A percentile compares a stretch with the other conserved stretches of the same genome.
phyloP scores from a whole-genome alignment of 2,888 invertebrate species.

The Muschampia staudingeri region DNA sequence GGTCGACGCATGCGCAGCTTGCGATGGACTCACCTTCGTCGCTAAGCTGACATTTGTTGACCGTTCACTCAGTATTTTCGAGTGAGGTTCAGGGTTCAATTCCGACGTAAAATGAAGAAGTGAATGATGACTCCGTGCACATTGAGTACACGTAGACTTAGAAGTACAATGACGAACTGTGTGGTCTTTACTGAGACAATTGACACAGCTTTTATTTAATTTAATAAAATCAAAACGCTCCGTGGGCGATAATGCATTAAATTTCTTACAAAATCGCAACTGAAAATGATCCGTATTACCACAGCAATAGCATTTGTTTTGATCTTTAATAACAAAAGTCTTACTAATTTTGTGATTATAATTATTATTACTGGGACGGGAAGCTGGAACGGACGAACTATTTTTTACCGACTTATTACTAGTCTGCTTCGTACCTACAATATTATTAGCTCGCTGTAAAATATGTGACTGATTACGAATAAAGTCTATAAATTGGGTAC shows the following conservation, averaged over 20 bases:
- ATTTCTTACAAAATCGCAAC: conserved; percentile 30
- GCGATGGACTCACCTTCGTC: conserved; percentile 9
- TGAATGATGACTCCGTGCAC: conserved; percentile 20
- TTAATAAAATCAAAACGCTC: conserved; percentile 28
- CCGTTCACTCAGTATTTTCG: not conserved
- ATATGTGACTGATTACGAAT: conserved; percentile 32
- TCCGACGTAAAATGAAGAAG: conserved; percentile 26
- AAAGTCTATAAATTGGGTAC: conserved; percentile 19
- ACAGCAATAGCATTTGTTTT: conserved; percentile 25
- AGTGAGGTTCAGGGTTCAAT: not conserved
- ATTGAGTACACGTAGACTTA: not conserved
- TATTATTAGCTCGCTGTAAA: conserved; percentile 23
- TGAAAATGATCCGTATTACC: conserved; percentile 36
- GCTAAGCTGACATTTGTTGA: not conserved
- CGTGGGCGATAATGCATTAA: conserved; percentile 17
- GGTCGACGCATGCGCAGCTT: not conserved
- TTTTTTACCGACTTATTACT: not conserved
- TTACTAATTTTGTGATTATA: conserved; percentile 20
- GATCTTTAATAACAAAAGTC: conserved; percentile 22
- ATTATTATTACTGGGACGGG: conserved; percentile 21
- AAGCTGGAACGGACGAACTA: not conserved
- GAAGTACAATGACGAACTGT: conserved; percentile 25
- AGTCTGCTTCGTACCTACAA: not conserved
- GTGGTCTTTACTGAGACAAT: conserved; percentile 40
- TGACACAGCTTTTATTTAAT: conserved; percentile 18